These are phyloP conservation scores for Alexandromys fortis DNA, from an alignment of 2,113 vertebrate genomes.

Conservation along the genomic window DNA sequence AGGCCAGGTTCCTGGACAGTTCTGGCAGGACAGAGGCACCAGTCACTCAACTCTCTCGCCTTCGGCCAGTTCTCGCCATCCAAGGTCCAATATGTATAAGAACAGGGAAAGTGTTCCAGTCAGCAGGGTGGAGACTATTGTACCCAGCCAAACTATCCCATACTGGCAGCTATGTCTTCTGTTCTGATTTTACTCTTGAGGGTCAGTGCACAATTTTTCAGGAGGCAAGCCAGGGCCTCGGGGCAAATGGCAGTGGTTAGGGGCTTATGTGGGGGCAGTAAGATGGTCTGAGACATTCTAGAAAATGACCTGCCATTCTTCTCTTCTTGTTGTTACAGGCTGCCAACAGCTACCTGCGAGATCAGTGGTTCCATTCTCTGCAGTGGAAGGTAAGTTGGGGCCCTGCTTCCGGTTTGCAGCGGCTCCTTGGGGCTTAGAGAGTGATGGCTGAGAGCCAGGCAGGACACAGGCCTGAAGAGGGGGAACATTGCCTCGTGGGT, in stretches of 20 bases:
- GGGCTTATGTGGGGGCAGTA: background rate
- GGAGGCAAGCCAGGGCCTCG: background rate
- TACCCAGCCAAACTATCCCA: background rate
- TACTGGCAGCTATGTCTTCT: background rate
- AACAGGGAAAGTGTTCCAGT: background rate
- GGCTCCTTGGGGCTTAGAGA: rapidly evolving
- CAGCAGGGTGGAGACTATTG: background rate
- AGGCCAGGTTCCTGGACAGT: too few species aligned
- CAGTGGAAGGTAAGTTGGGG: conserved; percentile 96
- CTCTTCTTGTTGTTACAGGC: conserved; percentile 88
- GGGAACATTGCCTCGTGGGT: background rate
- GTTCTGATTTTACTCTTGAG: background rate
- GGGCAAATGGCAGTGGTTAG: rapidly evolving
- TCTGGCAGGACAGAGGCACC: background rate
- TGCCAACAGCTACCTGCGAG: conserved; percentile 98
- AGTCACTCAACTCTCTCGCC: background rate
- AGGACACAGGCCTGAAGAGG: background rate
- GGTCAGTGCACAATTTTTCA: background rate
- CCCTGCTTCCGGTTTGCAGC: rapidly evolving
- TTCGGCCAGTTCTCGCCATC: background rate
- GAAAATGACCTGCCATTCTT: background rate
- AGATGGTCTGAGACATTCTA: background rate
- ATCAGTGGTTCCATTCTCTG: conserved; percentile 99
- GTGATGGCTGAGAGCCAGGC: too few species aligned
- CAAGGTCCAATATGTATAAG: rapidly evolving